Base-by-base conservation (phyloP, 1,140 invertebrate species). In the Aphaenogaster floridana region DNA sequence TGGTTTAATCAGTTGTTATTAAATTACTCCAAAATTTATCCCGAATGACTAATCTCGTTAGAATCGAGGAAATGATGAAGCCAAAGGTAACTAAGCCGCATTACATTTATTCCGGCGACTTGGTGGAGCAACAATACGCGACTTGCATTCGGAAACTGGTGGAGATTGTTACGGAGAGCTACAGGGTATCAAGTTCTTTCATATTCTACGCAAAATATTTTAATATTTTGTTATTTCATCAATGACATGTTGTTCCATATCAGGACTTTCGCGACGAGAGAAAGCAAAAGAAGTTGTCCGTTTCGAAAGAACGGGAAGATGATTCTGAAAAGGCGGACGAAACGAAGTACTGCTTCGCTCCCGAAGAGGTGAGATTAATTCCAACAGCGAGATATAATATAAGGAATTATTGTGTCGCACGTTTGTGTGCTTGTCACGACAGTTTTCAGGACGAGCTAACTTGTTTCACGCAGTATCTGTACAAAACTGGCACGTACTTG, bases 381-480 rank as follows among this genome's bases (percentile, higher is more conserved):
- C 4, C 36, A 59, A 34, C 9, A 15, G 45, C 36, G 6, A 68
- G 13, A 39, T 36, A 52, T n/a, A 8, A 39, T 36, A 52, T n/a
- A 8, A 5, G 34, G 9, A 59, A 54, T 28, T 86, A 54, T 78
- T 48, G n/a, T 13, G 5, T 74, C 15, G 11, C 54, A 21, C 4
- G 1, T 39, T 80, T 4, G 50, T 42, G n/a, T n/a, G n/a, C 39
- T 45, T 50, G 50, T 36, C 34, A 39, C 36, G 9, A 21, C 36
- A 39, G 71, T 54, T 86, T 88, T 89, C 52, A 94, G 93, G 93
- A 93, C 17, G 92, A 94, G 15, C 63, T 93, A 8, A 86, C 78
- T 48, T 91, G 92, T 15, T 94, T 94, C 63, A 89, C 71, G 21
- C 93, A 93, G 71, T 93, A 91, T 81, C 78, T 94, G 13, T 91